Conservation (phyloP, 2,113 vertebrate species). For the Paradisaea rubra region DNA sequence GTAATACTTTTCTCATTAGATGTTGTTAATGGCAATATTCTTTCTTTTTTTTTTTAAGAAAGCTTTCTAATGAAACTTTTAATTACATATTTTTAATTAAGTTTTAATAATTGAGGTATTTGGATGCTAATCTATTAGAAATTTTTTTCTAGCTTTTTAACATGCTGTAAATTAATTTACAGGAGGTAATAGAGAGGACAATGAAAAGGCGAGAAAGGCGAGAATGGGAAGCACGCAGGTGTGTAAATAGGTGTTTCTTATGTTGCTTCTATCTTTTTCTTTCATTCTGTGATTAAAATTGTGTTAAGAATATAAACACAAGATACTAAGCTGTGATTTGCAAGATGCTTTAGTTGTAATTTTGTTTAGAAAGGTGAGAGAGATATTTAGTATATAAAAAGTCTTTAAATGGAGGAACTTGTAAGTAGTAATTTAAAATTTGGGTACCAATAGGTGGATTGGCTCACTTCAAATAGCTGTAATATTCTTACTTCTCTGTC, state of each 20-base stretch:
- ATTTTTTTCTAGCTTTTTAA: not conserved
- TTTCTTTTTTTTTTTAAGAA: too few species aligned
- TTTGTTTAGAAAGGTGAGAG: not conserved
- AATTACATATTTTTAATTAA: not conserved
- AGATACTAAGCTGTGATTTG: not conserved
- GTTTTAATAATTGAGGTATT: not conserved
- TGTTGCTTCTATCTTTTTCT: not conserved
- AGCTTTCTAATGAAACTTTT: not conserved
- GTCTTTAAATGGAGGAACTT: not conserved
- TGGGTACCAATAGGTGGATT: not conserved
- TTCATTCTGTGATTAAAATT: not conserved
- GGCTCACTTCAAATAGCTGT: not conserved
- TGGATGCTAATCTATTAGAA: not conserved
- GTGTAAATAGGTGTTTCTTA: not conserved
- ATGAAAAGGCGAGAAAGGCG: conserved; percentile 80
- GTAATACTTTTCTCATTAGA: not conserved
- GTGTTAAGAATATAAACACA: not conserved
- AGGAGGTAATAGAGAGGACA: conserved; percentile 85
- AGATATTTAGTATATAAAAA: not conserved
- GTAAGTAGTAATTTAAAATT: not conserved
- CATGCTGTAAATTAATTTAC: not conserved
- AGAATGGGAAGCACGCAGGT: conserved; percentile 94
- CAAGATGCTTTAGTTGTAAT: not conserved
- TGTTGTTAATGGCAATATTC: not conserved
- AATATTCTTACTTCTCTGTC: not conserved